Percentiles rank a stretch among this genome's conserved stretches.
These are phyloP conservation scores for Xestoiulus laeticollis DNA, from an alignment of 2,888 invertebrate species.

Conservation along the genomic window DNA sequence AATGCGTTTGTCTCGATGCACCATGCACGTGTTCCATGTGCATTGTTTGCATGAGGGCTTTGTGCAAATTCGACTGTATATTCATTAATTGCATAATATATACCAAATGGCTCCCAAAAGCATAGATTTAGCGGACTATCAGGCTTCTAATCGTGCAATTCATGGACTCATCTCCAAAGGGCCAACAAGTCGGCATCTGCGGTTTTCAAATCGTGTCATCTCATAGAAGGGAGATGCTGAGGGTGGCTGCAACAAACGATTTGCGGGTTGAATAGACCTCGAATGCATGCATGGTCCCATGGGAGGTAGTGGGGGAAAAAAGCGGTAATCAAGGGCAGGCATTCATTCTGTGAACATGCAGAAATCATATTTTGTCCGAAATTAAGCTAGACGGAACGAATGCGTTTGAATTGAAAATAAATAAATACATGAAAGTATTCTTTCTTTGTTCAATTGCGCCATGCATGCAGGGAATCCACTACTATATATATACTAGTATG, in stretches of 20 bases:
- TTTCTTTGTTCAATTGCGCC: not conserved
- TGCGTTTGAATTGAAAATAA: not conserved
- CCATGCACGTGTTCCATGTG: not conserved
- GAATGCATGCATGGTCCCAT: not conserved
- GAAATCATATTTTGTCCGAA: not conserved
- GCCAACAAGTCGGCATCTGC: not conserved
- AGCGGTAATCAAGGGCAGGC: not conserved
- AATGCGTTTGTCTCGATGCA: not conserved
- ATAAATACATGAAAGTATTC: not conserved
- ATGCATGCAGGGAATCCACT: too few species aligned
- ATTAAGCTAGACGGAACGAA: not conserved
- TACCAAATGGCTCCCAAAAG: not conserved
- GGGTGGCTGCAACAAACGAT: slow-evolving; percentile 6
- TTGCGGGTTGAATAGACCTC: not conserved
- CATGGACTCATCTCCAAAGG: not conserved
- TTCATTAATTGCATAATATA: not conserved
- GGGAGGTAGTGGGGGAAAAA: not conserved
- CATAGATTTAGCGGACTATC: not conserved
- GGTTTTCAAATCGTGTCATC: not conserved
- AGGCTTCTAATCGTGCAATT: not conserved
- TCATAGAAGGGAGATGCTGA: not conserved
- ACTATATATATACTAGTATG: too few species aligned
- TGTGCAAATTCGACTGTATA: not conserved
- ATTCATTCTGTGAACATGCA: not conserved
- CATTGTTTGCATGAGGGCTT: not conserved